Base-by-base conservation (phyloP, 2,888 invertebrate genomes). In the Amiota minor region DNA sequence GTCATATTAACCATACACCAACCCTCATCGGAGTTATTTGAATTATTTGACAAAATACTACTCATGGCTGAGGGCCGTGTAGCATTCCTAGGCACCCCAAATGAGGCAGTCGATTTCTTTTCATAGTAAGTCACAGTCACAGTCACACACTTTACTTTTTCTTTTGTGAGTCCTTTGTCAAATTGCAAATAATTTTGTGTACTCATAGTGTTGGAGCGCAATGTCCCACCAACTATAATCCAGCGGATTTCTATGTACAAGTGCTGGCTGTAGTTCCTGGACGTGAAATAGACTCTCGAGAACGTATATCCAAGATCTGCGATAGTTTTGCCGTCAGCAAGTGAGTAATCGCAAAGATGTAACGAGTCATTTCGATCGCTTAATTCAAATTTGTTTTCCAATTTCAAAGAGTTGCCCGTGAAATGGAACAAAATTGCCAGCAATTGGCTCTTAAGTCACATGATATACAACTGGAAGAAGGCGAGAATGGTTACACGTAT, bases 1-100 rank as follows among this genome's bases (percentile, higher is more conserved):
- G 94, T 98, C 71, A 92, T 98, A 35, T 94, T 95, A 84, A 98
- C 98, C 0, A 96, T 98, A 77, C 98, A 98, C 90, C 98, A 98
- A 89, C 98, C 98, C 0, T 96, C 96, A 0, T 97, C 97, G 0
- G 97, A 98, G 89, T 89, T 96, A 35, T 98, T 95, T 87, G 93
- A 95, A 20, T 93, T 97, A 91, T 98, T 98, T 86, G 97, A 98
- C 89, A 95, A 95, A 85, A 92, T 97, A 70, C 91, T 97, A 11
- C 92, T 98, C 74, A 94, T 98, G 94, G 95, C 97, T 0, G 97
- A 98, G 86, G 98, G 98, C 1, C 91, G 96, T 77, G 95, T 96
- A 0, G 98, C 97, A 0, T 97, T 96, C 88, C 91, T 97, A 78
- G 98, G 98, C 2, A 93, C 95, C 0, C 93, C 95, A 0, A 92